Evolutionary conservation across 2,797 vertebrate genomes (phyloP), one percentile per base, ranked within the genome.

Genomic region (Otus scops): DNA sequence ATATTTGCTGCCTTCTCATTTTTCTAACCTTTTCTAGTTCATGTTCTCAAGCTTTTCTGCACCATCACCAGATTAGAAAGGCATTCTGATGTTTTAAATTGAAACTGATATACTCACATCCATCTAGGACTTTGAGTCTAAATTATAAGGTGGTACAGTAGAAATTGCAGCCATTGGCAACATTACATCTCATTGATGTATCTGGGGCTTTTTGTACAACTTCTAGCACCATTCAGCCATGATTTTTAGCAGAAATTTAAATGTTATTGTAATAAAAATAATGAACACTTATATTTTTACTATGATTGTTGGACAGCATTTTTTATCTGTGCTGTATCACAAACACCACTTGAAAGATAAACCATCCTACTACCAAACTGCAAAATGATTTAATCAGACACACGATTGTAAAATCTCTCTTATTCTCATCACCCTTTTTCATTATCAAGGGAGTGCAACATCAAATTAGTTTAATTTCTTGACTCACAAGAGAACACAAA

Each of bases 401-500:
- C 59, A 56, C 22, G 74, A 30, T 47, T 36, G 57, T 78, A 91
- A 95, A 92, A 6, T 13, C 36, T 54, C 26, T 76, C 54, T 54
- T 17, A 22, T 57, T 82, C 56, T 88, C 73, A 73, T 92, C 81
- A 89, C 50, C 81, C 43, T 85, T 96, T 88, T 83, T 80, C 82
- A 77, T 80, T 93, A 45, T 75, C 83, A 73, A 67, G 88, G 59
- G 60, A 85, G 45, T 51, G 27, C 64, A 90, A 65, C 57, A 73
- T 77, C 64, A 90, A 92, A 60, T 75, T 85, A 64, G 18, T 75
- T 88, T 88, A 77, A 68, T 57, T 82, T 94, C 50, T 88, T 87
- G 39, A 78, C 54, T 85, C 11, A 0, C 17, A 61, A 41, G 60
- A 92, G 53, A 83, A 77, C 70, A 74, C 22, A 87, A 91, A 90